A percentile compares a stretch with the other conserved stretches of the same genome.
Conservation (phyloP, 2,888 invertebrate genomes). For the Encarsia formosa region DNA sequence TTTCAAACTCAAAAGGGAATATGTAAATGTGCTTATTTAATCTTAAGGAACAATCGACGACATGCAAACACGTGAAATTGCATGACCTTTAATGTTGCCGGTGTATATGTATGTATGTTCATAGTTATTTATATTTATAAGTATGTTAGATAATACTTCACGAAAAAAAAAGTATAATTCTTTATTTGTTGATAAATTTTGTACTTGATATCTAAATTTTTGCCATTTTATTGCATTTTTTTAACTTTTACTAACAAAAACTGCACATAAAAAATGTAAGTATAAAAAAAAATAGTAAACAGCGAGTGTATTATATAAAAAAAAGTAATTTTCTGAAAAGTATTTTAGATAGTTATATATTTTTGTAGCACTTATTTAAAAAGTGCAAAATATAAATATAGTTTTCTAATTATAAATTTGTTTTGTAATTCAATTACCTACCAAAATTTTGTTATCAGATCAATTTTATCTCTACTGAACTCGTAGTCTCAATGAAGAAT, state of each 20-base stretch:
- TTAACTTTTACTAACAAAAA: not conserved
- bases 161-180: conserved; percentile 12
- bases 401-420: too few relatives aligned
- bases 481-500: too few relatives aligned
- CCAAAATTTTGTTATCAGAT: too few relatives aligned
- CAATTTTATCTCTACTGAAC: too few relatives aligned
- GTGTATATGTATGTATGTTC: not conserved
- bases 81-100: conserved; percentile 12
- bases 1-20: conserved; percentile 1
- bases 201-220: not conserved
- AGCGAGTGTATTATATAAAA: too few relatives aligned
- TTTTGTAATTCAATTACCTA: too few relatives aligned
- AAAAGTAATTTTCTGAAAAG: too few relatives aligned
- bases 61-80: conserved; percentile 20
- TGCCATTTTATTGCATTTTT: not conserved
- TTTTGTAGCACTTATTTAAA: conserved; percentile 14
- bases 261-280: not conserved
- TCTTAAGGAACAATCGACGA: conserved; percentile 13
- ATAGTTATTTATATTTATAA: not conserved
- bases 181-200: conserved; percentile 12
- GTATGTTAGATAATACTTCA: not conserved
- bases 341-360: conserved; percentile 7
- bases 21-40: conserved; percentile 15
- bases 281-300: too few relatives aligned
- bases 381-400: conserved; percentile 12